Percentiles rank a stretch among this genome's conserved stretches.
Conservation (phyloP, 30 jellyfish, hydroid and myxozoan species). For the Turritopsis rubra region DNA sequence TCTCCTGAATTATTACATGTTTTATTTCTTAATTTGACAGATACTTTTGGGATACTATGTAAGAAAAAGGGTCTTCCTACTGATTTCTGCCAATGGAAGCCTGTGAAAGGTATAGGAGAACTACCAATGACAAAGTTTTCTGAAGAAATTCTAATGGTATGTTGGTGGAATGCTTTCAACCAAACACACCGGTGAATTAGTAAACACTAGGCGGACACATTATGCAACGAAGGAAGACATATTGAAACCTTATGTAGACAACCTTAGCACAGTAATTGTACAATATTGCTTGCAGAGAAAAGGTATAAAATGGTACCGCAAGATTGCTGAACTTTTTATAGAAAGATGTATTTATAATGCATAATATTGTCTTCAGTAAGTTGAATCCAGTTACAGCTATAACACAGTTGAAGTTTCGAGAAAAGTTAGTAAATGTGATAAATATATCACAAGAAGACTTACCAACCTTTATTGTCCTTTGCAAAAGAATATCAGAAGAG, state of each 20-base stretch:
- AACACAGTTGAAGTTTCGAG: too few species aligned
- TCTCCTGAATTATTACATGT: constrained; percentile 14
- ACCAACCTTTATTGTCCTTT: too few species aligned
- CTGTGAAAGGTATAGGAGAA: constrained; percentile 17
- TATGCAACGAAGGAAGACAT: background rate
- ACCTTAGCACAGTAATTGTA: background rate
- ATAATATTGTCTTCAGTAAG: too few species aligned
- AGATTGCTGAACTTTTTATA: background rate
- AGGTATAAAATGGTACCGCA: background rate
- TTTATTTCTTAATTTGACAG: background rate
- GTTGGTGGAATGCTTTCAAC: constrained; percentile 10
- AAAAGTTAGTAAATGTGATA: too few species aligned
- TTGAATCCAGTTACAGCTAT: too few species aligned
- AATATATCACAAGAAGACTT: too few species aligned
- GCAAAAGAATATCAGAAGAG: too few species aligned
- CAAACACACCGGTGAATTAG: background rate
- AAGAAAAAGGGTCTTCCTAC: background rate
- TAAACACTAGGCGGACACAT: background rate
- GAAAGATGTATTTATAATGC: background rate
- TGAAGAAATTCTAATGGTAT: background rate
- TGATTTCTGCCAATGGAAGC: constrained; percentile 14
- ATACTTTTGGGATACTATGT: constrained; percentile 29
- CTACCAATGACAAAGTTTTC: constrained; percentile 24
- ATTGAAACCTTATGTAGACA: background rate
- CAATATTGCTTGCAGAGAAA: background rate